Evolutionary conservation across 2,888 invertebrate species (phyloP), one percentile per base, ranked within the genome.

Genomic region (Thecophora atra): DNA sequence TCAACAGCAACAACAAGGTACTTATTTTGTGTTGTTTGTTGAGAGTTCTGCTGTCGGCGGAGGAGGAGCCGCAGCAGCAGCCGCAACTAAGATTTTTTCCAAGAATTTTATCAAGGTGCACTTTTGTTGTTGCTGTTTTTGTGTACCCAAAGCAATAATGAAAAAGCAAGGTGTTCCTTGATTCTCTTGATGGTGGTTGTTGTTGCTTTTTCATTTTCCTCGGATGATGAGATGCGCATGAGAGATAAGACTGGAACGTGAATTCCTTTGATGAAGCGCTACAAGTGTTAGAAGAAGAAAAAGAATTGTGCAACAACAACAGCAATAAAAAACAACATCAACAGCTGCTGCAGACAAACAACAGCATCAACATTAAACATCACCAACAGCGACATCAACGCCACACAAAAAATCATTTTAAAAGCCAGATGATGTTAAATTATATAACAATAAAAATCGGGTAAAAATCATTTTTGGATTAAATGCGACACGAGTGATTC

Each of bases 371-470:
- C 73, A 73, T 58, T 71, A 70, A 42, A 24, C 54, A 68, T 13
- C 70, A 65, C 19, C 47, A 17, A 72, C 72, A 42, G 15, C 54
- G 56, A 7, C 70, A 65, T 13, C 47, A 17, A 72, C 72, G 26
- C 70, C 51, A 69, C 69, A 66, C 73, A 73, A 72, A 69, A n/a
- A n/a, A n/a, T n/a, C n/a, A n/a, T 73, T 65, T 75, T 69, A 73
- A 73, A 71, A 56, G 42, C 54, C 30, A 70, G 37, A 52, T 21
- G 58, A 11, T 58, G 26, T 28, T 26, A 17, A 24, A 58, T 58
- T 58, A 58, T 17, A 21, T 3, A 24, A 58, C 2, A 58, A 58
- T 13, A 58, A n/a, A n/a, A n/a, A n/a, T n/a, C 56, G 26, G 24
- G 26, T 19, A 2, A 3, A n/a, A 26, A 0, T 26, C 24, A 37